These are phyloP conservation scores for Heliconius hortense DNA, from an alignment of 2,888 invertebrate genomes.

Conservation along the genomic window DNA sequence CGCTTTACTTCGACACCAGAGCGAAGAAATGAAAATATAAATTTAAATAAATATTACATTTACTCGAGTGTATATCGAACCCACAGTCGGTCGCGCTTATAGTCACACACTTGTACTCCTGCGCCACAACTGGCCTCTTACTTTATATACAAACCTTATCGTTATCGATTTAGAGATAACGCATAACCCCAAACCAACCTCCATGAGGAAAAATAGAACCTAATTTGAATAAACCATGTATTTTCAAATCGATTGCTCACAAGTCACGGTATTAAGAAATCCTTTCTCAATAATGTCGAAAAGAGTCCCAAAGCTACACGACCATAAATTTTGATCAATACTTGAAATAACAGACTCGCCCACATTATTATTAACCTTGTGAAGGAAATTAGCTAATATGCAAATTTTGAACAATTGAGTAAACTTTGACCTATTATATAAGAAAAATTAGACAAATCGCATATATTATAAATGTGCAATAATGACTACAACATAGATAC, in stretches of 20 bases:
- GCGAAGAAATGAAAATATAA: too few relatives aligned
- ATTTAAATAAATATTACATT: too few relatives aligned
- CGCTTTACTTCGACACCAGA: too few relatives aligned
- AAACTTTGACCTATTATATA: slow-evolving; percentile 52
- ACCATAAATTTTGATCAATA: slow-evolving; percentile 36
- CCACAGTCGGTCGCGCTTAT: too few relatives aligned
- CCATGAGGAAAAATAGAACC: neutral
- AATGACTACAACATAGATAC: slow-evolving; percentile 7
- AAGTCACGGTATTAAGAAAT: slow-evolving; percentile 44
- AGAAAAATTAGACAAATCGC: slow-evolving; percentile 29
- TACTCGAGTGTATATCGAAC: too few relatives aligned
- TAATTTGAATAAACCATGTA: slow-evolving; percentile 3
- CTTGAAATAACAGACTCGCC: slow-evolving; percentile 33
- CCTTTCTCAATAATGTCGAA: slow-evolving; percentile 41
- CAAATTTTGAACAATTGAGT: slow-evolving; percentile 49
- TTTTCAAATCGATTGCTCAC: slow-evolving; percentile 27
- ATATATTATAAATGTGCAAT: slow-evolving; percentile 21
- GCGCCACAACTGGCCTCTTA: too few relatives aligned
- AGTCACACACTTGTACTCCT: too few relatives aligned
- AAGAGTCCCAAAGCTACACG: slow-evolving; percentile 22
- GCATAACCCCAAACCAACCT: neutral
- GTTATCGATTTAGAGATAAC: neutral
- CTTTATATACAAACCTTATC: neutral
- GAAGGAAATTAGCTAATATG: slow-evolving; percentile 47
- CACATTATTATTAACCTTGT: slow-evolving; percentile 43